Base-by-base conservation (phyloP, 2,113 vertebrate species). In the Nerophis lumbriciformis region DNA sequence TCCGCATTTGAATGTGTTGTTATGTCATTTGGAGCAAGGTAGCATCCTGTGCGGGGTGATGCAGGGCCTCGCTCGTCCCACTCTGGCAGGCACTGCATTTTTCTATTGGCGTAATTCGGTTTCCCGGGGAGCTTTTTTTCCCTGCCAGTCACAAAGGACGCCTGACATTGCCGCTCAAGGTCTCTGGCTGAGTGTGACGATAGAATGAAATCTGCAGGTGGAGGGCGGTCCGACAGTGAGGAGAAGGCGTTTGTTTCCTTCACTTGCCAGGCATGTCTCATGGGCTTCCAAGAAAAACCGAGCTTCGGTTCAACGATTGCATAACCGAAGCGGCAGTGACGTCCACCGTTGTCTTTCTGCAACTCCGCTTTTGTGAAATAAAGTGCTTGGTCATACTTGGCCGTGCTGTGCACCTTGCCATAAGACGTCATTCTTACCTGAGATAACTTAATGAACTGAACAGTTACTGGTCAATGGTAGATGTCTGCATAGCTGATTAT, bases 101-200 rank as follows among this genome's bases (percentile, higher is more conserved):
- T 75, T 72, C 48, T 71, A 55, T 51, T 19, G 52, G 54, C 45
- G 59, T 50, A 14, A 48, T 65, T 63, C 65, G 67, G 64, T 72
- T 83, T 80, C 75, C 71, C 72, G 67, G 70, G 58, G 61, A 54
- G 65, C 67, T 79, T 84, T 77, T 19, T 82, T 79, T 53, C 53
- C 53, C 4, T 52, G 51, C 36, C 39, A 53, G 64, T 63, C 44
- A 38, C 53, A 76, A 60, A 71, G 61, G 68, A 66, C 56, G 47
- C 53, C 16, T 48, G 45, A 53, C 59, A 52, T 69, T 77, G 79
- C 70, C 72, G 71, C 53, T 75, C 69, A 75, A 76, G 59, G 73
- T 59, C 56, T 50, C 55, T n/a, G 54, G 62, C 60, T 71, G 48
- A 60, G 1, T 60, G 59, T 37, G 63, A 67, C 35, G 53, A 9